phyloP scores from a whole-genome alignment of 2,888 invertebrate genomes.

The Lutraria lutraria region DNA sequence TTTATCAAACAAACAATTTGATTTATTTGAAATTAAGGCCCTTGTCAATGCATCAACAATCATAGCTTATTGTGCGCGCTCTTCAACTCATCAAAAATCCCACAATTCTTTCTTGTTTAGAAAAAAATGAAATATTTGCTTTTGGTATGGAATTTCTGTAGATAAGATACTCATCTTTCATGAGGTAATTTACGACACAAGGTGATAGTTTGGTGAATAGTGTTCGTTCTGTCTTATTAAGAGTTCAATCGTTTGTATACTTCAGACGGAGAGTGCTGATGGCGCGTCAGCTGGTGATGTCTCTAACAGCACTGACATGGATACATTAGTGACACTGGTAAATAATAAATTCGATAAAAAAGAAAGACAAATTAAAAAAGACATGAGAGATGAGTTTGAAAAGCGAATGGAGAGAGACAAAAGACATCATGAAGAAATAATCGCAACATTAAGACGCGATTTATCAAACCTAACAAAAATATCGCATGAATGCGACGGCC shows the following conservation, averaged over 20 bases:
- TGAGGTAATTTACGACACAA: no score
- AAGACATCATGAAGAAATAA: slow-evolving; percentile 52
- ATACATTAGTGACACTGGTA: slow-evolving; percentile 54
- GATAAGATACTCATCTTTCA: no score
- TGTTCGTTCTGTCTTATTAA: background rate
- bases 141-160: no score
- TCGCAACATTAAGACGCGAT: slow-evolving; percentile 55
- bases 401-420: slow-evolving; percentile 43
- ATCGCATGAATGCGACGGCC: slow-evolving; percentile 60
- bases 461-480: slow-evolving; percentile 59
- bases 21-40: no score
- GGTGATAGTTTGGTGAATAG: background rate
- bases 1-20: no score
- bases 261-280: slow-evolving; percentile 39
- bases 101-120: no score
- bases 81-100: no score
- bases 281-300: slow-evolving; percentile 32
- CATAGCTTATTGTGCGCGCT: no score
- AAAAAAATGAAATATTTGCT: no score
- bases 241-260: background rate
- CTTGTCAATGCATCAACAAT: no score
- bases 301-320: slow-evolving; percentile 38
- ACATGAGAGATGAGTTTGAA: slow-evolving; percentile 64
- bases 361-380: slow-evolving; percentile 57
- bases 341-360: slow-evolving; percentile 60